phyloP scores from a whole-genome alignment of 2,888 invertebrate species.

The Apamea anceps region DNA sequence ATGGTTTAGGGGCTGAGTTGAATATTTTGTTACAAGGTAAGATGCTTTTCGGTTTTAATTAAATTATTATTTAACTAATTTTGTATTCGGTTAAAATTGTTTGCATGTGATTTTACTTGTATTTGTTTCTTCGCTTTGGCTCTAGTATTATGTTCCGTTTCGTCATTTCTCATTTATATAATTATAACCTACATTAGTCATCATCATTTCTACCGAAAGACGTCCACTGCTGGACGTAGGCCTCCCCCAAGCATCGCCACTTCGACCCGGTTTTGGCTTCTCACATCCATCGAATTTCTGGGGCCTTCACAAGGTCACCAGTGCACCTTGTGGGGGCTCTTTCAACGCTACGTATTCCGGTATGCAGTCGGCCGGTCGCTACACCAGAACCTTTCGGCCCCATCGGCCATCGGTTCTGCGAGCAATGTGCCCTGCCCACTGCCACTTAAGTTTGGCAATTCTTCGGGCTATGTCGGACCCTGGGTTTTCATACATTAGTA shows the following conservation, averaged over 20 bases:
- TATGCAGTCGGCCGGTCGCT: not conserved
- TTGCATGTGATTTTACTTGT: not conserved
- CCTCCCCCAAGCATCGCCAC: no score
- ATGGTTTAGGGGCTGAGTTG: not conserved
- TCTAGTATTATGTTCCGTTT: not conserved
- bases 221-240: not conserved
- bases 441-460: no score
- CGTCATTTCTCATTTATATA: not conserved
- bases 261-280: not conserved
- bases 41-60: not conserved
- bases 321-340: not conserved
- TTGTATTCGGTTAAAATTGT: not conserved
- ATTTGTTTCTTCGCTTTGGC: not conserved
- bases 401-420: no score
- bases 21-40: not conserved
- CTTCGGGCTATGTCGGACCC: no score
- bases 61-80: not conserved
- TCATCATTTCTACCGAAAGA: not conserved
- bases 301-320: not conserved
- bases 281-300: not conserved
- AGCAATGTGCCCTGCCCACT: no score
- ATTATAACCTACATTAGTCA: not conserved
- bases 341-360: not conserved
- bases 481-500: no score
- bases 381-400: no score